phyloP scores from a whole-genome alignment of 1,140 invertebrate species.

The Calliopsis andreniformis region DNA sequence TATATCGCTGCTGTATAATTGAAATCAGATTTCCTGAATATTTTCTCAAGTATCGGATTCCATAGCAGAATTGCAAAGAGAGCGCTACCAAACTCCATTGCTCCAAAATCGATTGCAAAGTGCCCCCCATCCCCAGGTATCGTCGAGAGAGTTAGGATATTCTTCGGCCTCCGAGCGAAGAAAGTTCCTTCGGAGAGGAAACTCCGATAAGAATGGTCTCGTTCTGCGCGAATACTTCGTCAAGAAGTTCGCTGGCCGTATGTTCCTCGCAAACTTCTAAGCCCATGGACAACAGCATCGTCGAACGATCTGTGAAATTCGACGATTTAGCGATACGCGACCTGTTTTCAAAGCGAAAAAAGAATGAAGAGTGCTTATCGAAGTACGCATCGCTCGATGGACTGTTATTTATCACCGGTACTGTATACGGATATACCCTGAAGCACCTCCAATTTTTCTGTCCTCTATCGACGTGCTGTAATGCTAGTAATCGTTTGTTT shows the following conservation, averaged over 20 bases:
- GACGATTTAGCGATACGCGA: background rate
- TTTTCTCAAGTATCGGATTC: too few species aligned
- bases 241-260: background rate
- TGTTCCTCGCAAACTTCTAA: background rate
- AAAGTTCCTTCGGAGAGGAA: conserved; percentile 5
- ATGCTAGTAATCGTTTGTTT: conserved; percentile 3
- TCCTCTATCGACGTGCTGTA: background rate
- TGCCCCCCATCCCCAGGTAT: background rate
- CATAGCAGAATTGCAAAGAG: too few species aligned
- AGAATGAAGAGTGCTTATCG: background rate
- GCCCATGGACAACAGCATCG: too few species aligned
- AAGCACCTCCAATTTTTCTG: background rate
- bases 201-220: conserved; percentile 16
- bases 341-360: background rate
- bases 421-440: background rate
- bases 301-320: background rate
- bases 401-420: conserved; percentile 7
- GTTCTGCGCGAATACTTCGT: background rate
- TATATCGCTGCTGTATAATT: too few species aligned
- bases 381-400: background rate
- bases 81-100: conserved; percentile 10
- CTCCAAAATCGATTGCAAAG: conserved; percentile 9
- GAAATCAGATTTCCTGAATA: too few species aligned
- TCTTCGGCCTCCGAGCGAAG: background rate
- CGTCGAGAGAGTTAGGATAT: conserved; percentile 10